These are phyloP conservation scores for Philotrypesis tridentata DNA, from an alignment of 1,140 invertebrate genomes.

Conservation along the genomic window DNA sequence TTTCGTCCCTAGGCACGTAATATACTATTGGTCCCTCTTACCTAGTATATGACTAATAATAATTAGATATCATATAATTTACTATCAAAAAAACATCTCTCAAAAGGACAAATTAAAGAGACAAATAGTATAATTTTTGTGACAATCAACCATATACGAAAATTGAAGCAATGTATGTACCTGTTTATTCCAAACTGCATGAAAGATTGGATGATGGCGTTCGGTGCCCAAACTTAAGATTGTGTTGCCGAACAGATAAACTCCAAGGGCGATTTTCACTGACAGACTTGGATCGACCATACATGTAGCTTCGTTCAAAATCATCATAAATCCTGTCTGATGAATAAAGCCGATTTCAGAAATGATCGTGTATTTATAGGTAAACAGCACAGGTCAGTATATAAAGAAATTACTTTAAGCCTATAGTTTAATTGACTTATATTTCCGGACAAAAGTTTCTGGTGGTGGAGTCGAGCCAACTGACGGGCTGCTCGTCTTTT, in stretches of 20 bases:
- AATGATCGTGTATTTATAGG: slow-evolving; percentile 6
- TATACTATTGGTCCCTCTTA: no score
- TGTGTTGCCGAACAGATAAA: slow-evolving; percentile 83
- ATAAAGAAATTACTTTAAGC: slow-evolving; percentile 73
- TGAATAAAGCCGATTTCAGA: slow-evolving; percentile 50
- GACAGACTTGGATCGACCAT: slow-evolving; percentile 81
- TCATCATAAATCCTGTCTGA: slow-evolving; percentile 81
- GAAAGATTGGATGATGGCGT: slow-evolving; percentile 83
- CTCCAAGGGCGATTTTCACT: slow-evolving; percentile 83
- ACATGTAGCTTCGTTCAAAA: slow-evolving; percentile 81
- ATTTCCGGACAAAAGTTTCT: slow-evolving; percentile 77
- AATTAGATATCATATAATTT: no score
- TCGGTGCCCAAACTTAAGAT: slow-evolving; percentile 86
- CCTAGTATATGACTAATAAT: no score
- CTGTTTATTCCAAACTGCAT: slow-evolving; percentile 83
- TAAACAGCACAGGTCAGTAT: not conserved
- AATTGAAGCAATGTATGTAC: no score
- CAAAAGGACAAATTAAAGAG: no score
- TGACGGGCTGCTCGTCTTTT: slow-evolving; percentile 80
- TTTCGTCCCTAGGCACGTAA: no score
- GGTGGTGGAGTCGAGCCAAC: slow-evolving; percentile 70
- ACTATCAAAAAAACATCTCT: slow-evolving; percentile 20
- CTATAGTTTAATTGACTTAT: slow-evolving; percentile 77
- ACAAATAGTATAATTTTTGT: no score
- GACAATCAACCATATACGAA: no score